Base-by-base conservation (phyloP, 2,113 vertebrate genomes). In the Conger conger region DNA sequence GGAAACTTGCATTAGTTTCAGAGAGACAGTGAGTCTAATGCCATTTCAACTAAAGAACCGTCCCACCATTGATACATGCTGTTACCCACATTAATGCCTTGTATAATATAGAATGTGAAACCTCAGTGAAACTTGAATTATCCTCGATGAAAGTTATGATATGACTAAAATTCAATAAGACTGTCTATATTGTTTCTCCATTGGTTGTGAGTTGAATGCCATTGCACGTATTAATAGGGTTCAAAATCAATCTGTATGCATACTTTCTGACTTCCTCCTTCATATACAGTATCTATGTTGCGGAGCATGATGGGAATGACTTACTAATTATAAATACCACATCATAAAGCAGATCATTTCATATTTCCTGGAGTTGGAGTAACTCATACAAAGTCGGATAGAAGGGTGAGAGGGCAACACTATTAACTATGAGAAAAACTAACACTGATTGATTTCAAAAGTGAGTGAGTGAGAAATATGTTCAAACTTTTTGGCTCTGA, bases 181-280 rank as follows among this genome's bases (percentile, higher is more conserved):
- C n/a, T 42, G 9, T 1, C 0, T 5, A 3, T 42, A 3, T 42
- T 42, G 40, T 42, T 42, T 42, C 40, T 5, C 9, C 40, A 42
- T 42, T 42, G 40, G 40, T 42, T 42, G 7, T 0, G 45, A 20
- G 4, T 27, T 8, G 23, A 63, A 63, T 27, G 57, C 57, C 57
- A 63, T 27, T 63, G 7, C 9, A 23, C 23, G 27, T 63, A 27
- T 2, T 3, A 63, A 63, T 27, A 27, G 57, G 57, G 2, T 18
- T 20, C 57, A 63, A 86, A 86, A 86, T 40, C 78, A 57, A 38
- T 0, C 60, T 57, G 42, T 45, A 33, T n/a, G 37, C 40, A 50
- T 7, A 50, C 45, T 50, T 50, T 73, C 80, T 50, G 79, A 8
- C 38, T 60, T 33, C 36, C 80, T 54, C 63, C 30, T 33, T 33